Conservation (phyloP, 2,888 invertebrate genomes). For the Fragum sueziense region DNA sequence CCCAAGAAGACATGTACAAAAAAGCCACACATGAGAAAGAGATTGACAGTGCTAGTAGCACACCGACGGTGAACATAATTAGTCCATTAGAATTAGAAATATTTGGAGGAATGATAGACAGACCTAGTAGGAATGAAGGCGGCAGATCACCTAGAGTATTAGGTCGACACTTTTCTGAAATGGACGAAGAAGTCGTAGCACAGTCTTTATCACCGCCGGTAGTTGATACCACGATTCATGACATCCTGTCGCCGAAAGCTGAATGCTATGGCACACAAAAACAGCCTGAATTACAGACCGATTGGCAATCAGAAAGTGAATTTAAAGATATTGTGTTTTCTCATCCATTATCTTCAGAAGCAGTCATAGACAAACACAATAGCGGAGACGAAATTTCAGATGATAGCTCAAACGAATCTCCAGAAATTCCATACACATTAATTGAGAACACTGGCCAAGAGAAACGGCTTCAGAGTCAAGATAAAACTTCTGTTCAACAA, state of each 20-base stretch:
- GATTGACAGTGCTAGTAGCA: neutral
- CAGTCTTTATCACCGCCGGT: neutral
- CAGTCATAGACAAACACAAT: neutral
- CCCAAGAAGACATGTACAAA: neutral
- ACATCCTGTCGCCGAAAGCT: neutral
- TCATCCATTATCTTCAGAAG: neutral
- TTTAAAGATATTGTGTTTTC: neutral
- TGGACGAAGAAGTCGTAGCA: conserved; percentile 38
- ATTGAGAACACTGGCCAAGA: neutral
- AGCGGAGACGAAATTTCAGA: too few relatives aligned
- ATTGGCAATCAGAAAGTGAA: neutral
- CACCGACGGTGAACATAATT: conserved; percentile 21
- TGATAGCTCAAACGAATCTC: neutral
- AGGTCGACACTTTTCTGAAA: conserved; percentile 53
- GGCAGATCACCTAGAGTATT: conserved; percentile 52
- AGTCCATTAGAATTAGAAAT: conserved; percentile 39
- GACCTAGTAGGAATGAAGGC: neutral
- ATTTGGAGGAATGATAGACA: conserved; percentile 22
- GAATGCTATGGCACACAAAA: too few relatives aligned
- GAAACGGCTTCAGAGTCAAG: neutral
- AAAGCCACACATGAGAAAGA: neutral
- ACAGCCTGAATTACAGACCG: too few relatives aligned
- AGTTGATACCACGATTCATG: too few relatives aligned
- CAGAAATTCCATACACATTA: neutral
- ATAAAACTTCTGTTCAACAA: neutral